Evolutionary conservation across 2,113 vertebrate genomes (phyloP).

Genomic region (Eclectus roratus): DNA sequence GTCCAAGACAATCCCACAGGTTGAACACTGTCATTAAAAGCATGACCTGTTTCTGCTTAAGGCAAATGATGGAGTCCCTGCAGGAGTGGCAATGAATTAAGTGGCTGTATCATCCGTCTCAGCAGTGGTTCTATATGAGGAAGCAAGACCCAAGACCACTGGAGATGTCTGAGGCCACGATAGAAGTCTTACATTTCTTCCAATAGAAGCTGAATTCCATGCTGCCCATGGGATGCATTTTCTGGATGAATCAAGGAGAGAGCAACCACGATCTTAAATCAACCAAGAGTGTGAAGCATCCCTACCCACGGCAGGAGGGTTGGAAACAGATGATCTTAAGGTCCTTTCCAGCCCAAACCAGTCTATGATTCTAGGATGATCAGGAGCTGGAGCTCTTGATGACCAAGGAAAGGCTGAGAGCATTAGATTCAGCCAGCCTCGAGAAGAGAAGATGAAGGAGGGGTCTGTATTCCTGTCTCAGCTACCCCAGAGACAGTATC

Average conservation of each 20-base stretch:
- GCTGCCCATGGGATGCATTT: background rate
- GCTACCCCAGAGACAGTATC: background rate
- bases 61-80: background rate
- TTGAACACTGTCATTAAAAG: slow-evolving; percentile 25
- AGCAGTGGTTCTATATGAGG: background rate
- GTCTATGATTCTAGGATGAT: background rate
- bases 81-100: background rate
- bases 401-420: background rate
- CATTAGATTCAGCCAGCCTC: background rate
- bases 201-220: background rate
- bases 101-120: background rate
- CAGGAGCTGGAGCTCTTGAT: background rate
- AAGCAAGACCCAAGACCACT: background rate
- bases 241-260: background rate
- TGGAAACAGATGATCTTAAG: background rate
- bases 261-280: background rate
- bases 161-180: background rate
- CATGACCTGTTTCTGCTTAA: slow-evolving; percentile 18
- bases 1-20: background rate
- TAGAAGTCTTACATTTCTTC: background rate
- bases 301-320: background rate
- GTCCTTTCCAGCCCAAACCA: background rate
- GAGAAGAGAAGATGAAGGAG: background rate
- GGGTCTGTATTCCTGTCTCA: background rate
- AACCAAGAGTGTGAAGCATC: background rate